Evolutionary conservation across 2,113 vertebrate species (phyloP).

Genomic region (Amphiprion percula): DNA sequence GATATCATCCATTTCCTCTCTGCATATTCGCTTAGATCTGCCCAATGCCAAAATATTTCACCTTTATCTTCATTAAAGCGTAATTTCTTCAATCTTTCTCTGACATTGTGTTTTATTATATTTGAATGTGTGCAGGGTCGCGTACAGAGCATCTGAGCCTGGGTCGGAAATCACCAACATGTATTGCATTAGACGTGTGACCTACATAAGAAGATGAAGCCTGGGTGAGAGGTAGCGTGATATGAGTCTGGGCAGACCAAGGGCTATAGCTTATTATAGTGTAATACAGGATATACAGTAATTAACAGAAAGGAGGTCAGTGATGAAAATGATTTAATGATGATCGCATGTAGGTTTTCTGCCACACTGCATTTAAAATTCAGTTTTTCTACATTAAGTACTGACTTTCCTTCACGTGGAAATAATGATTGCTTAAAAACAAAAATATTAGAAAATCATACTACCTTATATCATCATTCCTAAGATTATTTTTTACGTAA

Average conservation of each 20-base stretch:
- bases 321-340: slow-evolving; percentile 10
- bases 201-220: slow-evolving; percentile 58
- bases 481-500: no score
- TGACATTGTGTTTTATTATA: not conserved
- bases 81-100: not conserved
- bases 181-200: slow-evolving; percentile 59
- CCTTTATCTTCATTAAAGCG: not conserved
- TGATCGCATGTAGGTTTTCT: not conserved
- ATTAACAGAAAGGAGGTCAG: slow-evolving; percentile 46
- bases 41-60: not conserved
- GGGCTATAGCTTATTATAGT: slow-evolving; percentile 19
- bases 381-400: not conserved
- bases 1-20: no score
- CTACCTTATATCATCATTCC: no score
- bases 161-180: slow-evolving; percentile 51
- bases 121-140: not conserved
- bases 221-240: slow-evolving; percentile 33
- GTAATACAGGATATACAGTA: slow-evolving; percentile 17
- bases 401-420: not conserved
- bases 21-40: not conserved
- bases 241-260: slow-evolving; percentile 25
- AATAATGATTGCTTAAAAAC: not conserved
- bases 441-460: no score
- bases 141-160: slow-evolving; percentile 23
- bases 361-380: not conserved